phyloP scores from a whole-genome alignment of 1,140 invertebrate genomes.

The Philaenus spumarius region DNA sequence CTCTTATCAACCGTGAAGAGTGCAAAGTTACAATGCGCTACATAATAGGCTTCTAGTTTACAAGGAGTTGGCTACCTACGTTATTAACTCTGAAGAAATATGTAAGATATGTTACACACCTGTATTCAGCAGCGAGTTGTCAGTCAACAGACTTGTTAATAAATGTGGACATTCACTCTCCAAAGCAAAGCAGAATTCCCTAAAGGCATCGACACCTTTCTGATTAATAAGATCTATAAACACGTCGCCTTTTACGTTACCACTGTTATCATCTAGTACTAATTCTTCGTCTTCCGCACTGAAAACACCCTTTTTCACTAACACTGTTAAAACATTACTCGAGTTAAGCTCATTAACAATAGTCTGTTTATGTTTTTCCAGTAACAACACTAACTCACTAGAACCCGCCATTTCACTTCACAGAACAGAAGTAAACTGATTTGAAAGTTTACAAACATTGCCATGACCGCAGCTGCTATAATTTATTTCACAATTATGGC shows the following conservation, averaged over 20 bases:
- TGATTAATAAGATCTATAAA: constrained; percentile 46
- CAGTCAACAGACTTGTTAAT: constrained; percentile 42
- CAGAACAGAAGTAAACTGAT: constrained; percentile 8
- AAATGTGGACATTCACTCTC: constrained; percentile 47
- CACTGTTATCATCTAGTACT: constrained; percentile 32
- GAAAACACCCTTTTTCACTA: constrained; percentile 39
- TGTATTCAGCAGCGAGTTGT: not conserved
- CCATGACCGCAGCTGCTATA: not conserved
- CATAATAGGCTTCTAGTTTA: too few species aligned
- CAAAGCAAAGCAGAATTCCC: constrained; percentile 47
- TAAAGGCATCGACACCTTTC: constrained; percentile 47
- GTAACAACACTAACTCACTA: constrained; percentile 35
- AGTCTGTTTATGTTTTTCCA: constrained; percentile 38
- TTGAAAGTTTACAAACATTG: not conserved
- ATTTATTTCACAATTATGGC: not conserved
- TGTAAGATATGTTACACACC: not conserved
- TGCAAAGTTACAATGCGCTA: too few species aligned
- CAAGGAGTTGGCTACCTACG: too few species aligned
- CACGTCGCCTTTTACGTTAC: constrained; percentile 30
- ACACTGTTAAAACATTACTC: constrained; percentile 35
- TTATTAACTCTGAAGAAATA: too few species aligned
- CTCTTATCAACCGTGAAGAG: too few species aligned
- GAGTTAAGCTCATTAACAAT: constrained; percentile 35
- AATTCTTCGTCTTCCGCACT: constrained; percentile 37
- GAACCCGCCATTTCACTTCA: constrained; percentile 33